Evolutionary conservation across 2,797 vertebrate genomes (phyloP).

Genomic region (Tokudaia muenninki): DNA sequence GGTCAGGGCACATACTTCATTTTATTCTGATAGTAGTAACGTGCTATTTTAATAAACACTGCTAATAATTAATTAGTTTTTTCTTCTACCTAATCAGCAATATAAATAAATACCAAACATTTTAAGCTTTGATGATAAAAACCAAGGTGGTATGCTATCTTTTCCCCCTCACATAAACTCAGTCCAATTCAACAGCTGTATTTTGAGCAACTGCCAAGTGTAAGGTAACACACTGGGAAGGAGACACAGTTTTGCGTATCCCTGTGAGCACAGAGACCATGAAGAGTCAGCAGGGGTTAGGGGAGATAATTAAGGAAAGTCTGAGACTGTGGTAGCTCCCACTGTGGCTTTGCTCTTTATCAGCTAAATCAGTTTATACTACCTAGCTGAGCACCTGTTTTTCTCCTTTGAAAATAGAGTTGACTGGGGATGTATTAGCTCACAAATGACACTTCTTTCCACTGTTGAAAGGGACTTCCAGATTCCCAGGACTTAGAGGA

Average conservation of each 20-base stretch:
- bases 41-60: conserved; percentile 19
- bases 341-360: not conserved
- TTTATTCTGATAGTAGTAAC: conserved; percentile 44
- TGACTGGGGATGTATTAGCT: not conserved
- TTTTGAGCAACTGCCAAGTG: not conserved
- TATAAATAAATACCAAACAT: conserved; percentile 29
- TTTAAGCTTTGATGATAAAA: conserved; percentile 49
- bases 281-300: not conserved
- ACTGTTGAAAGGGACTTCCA: not conserved
- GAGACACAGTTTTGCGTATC: not conserved
- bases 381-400: not conserved
- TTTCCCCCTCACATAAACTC: conserved; percentile 1
- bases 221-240: not conserved
- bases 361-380: not conserved
- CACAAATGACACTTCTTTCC: not conserved
- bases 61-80: conserved; percentile 7
- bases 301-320: not conserved
- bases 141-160: not conserved
- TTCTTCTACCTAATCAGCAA: not conserved
- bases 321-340: not conserved
- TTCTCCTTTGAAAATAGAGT: not conserved
- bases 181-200: not conserved
- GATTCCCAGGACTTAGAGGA: not conserved
- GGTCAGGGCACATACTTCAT: not conserved
- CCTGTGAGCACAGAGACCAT: not conserved